These are phyloP conservation scores for Arenaria interpres DNA, from an alignment of 2,113 vertebrate genomes.

Conservation along the genomic window DNA sequence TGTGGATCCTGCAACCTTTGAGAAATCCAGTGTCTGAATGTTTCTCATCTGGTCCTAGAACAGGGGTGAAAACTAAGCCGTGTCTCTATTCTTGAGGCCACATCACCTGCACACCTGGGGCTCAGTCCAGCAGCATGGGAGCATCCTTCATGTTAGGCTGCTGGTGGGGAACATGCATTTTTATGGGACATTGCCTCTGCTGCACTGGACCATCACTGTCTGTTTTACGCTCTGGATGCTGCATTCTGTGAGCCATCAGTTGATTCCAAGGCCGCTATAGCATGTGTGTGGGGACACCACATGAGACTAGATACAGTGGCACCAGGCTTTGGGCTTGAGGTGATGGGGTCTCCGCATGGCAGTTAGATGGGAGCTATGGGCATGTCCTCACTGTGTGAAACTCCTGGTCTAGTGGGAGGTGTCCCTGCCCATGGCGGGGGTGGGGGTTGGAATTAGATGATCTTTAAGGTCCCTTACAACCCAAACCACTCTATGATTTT, in stretches of 20 bases:
- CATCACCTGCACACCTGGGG: not conserved
- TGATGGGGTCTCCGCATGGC: not conserved
- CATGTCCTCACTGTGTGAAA: not conserved
- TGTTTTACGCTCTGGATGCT: not conserved
- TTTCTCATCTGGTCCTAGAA: not conserved
- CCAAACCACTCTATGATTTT: not conserved
- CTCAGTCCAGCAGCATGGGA: not conserved
- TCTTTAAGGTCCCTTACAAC: not conserved
- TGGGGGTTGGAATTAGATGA: not conserved
- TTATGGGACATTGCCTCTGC: not conserved
- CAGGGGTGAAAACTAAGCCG: not conserved
- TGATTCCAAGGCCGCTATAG: not conserved
- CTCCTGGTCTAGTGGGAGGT: not conserved
- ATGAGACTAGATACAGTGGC: not conserved
- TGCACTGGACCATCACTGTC: not conserved
- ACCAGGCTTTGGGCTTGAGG: not conserved
- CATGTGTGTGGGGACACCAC: not conserved
- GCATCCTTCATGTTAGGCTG: not conserved
- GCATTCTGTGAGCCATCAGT: not conserved
- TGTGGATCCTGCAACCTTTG: not conserved
- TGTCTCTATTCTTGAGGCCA: not conserved
- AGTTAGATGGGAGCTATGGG: not conserved
- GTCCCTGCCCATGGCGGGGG: no score
- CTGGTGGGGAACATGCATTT: not conserved
- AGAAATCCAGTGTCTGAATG: not conserved